Percentiles rank a stretch among this genome's conserved stretches.
Evolutionary conservation across 1,140 invertebrate species (phyloP).

Genomic region (Dreissena rostriformis): DNA sequence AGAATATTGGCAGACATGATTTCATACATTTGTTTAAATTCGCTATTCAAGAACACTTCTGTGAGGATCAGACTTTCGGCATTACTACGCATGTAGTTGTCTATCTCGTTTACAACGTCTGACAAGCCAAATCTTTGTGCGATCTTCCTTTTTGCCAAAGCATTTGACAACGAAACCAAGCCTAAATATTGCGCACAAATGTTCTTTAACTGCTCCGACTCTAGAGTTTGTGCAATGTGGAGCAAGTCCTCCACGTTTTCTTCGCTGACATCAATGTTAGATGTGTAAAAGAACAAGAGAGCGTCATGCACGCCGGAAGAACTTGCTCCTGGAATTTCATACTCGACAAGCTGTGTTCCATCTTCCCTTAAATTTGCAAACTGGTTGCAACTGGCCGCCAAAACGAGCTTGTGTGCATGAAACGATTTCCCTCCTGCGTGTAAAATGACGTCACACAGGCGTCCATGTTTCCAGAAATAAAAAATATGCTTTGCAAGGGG

Average conservation of each 20-base stretch:
- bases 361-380: not conserved
- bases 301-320: conserved; percentile 16
- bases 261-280: conserved; percentile 12
- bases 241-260: conserved; percentile 40
- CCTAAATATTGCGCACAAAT: conserved; percentile 17
- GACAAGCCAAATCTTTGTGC: conserved; percentile 11
- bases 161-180: conserved; percentile 20
- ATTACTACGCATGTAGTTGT: conserved; percentile 24
- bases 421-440: conserved; percentile 9
- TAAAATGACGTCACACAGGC: conserved; percentile 46
- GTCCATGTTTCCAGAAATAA: conserved; percentile 38
- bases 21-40: conserved; percentile 24
- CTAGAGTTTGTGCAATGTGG: conserved; percentile 19
- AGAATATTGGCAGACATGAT: conserved; percentile 32
- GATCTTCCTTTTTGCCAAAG: not conserved
- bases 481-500: conserved; percentile 37
- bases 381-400: conserved; percentile 39
- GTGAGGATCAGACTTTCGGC: not conserved
- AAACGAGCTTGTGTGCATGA: conserved; percentile 25
- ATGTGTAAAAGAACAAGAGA: conserved; percentile 41
- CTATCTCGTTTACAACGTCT: not conserved
- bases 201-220: conserved; percentile 4
- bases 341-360: not conserved
- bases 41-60: conserved; percentile 17
- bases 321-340: conserved; percentile 33